These are phyloP conservation scores for Bathynomus jamesi DNA, from an alignment of 1,140 invertebrate genomes.

Conservation along the genomic window DNA sequence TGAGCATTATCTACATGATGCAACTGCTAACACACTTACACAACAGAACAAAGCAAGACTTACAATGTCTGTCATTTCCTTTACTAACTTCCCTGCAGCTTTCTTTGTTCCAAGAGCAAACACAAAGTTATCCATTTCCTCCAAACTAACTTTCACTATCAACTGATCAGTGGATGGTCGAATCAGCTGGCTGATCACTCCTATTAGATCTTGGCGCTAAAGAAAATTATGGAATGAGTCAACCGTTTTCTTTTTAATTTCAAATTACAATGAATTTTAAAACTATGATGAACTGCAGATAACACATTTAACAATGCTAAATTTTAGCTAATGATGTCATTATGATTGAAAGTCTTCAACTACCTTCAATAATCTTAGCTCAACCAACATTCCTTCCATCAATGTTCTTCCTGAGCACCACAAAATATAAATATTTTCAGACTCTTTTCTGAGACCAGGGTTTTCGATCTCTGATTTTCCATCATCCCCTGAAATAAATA, in stretches of 20 bases:
- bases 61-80: constrained; percentile 91
- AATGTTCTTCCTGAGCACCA: constrained; percentile 92
- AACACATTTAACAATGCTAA: background rate
- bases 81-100: constrained; percentile 67
- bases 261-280: background rate
- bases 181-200: constrained; percentile 74
- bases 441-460: constrained; percentile 71
- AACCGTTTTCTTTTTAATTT: too few species aligned
- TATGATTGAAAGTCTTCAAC: too few species aligned
- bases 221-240: too few species aligned
- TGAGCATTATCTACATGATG: too few species aligned
- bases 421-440: constrained; percentile 86
- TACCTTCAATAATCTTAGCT: constrained; percentile 86
- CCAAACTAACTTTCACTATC: constrained; percentile 74
- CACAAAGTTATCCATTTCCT: constrained; percentile 90
- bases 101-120: constrained; percentile 87
- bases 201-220: constrained; percentile 86
- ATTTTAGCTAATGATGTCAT: too few species aligned
- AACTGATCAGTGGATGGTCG: constrained; percentile 77
- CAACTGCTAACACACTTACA: too few species aligned
- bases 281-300: background rate
- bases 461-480: constrained; percentile 55
- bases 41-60: too few species aligned
- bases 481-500: constrained; percentile 56
- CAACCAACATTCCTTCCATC: constrained; percentile 93